These are phyloP conservation scores for Limnephilus marmoratus DNA, from an alignment of 2,888 invertebrate genomes.

Conservation along the genomic window DNA sequence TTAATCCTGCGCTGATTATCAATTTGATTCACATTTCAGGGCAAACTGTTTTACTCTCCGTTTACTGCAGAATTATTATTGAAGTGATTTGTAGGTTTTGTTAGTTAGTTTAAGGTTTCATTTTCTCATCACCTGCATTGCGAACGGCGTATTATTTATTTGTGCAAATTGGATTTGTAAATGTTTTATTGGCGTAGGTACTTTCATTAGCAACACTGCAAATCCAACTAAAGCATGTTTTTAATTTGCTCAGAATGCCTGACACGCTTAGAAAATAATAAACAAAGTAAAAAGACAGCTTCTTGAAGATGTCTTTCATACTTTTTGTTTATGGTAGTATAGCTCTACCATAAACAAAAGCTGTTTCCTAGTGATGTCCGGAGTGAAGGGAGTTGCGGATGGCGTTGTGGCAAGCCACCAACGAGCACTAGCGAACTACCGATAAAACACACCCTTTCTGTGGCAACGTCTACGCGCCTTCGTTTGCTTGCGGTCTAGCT, in stretches of 20 bases:
- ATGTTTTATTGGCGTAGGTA: constrained; percentile 36
- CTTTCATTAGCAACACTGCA: constrained; percentile 10
- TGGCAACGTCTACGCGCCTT: too few species aligned
- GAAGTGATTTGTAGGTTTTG: not conserved
- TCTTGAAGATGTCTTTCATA: not conserved
- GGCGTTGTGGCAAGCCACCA: too few species aligned
- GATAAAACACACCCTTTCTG: too few species aligned
- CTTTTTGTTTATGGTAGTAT: too few species aligned
- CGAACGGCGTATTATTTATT: constrained; percentile 39
- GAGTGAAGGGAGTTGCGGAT: too few species aligned
- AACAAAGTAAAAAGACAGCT: not conserved
- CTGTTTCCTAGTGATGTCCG: too few species aligned
- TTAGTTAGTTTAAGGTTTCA: not conserved
- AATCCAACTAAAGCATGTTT: not conserved
- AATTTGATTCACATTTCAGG: not conserved
- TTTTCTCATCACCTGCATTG: constrained; percentile 12
- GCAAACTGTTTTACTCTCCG: not conserved
- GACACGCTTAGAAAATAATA: not conserved
- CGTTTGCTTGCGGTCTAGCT: not conserved
- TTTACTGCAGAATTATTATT: not conserved
- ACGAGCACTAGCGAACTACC: too few species aligned
- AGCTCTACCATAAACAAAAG: too few species aligned
- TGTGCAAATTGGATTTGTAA: not conserved
- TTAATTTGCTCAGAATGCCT: not conserved
- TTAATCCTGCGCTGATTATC: too few species aligned